Evolutionary conservation across 1,140 invertebrate genomes (phyloP).

Genomic region (Aradophagus sp.): DNA sequence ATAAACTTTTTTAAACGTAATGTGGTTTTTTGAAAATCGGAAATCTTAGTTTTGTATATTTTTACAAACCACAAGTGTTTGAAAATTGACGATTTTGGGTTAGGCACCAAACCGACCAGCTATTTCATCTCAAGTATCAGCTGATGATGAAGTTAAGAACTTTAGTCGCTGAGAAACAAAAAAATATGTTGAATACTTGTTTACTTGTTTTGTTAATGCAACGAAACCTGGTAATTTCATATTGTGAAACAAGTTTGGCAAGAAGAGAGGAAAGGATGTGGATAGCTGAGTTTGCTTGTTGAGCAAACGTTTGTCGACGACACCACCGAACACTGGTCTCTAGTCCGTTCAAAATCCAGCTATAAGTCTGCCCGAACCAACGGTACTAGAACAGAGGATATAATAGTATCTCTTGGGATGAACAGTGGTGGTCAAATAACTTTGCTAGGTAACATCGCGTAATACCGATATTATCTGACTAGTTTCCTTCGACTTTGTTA

Average conservation of each 20-base stretch:
- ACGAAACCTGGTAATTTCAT: conserved; percentile 31
- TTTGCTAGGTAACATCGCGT: conserved; percentile 70
- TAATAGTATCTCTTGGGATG: conserved; percentile 73
- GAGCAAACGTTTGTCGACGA: conserved; percentile 76
- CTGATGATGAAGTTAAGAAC: too few species aligned
- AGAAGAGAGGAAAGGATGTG: conserved; percentile 29
- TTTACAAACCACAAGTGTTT: too few species aligned
- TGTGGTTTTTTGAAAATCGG: too few species aligned
- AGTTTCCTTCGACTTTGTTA: conserved; percentile 63
- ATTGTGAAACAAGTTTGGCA: conserved; percentile 20
- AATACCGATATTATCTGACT: conserved; percentile 68
- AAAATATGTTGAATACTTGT: conserved; percentile 15
- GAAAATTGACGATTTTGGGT: conserved; percentile 28
- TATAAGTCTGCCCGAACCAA: conserved; percentile 71
- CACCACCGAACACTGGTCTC: conserved; percentile 74
- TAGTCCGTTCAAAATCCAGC: conserved; percentile 67
- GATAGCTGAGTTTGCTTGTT: conserved; percentile 73
- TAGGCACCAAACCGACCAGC: too few species aligned
- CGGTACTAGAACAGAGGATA: conserved; percentile 60
- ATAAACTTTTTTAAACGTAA: too few species aligned
- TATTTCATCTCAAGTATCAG: too few species aligned
- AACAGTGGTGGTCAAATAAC: conserved; percentile 75
- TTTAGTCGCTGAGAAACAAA: conserved; percentile 11
- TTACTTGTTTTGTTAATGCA: conserved; percentile 30
- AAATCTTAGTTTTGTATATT: too few species aligned